A percentile compares a stretch with the other conserved stretches of the same genome.
phyloP scores from a whole-genome alignment of 2,113 vertebrate genomes.

The Phylloscopus trochiloides region DNA sequence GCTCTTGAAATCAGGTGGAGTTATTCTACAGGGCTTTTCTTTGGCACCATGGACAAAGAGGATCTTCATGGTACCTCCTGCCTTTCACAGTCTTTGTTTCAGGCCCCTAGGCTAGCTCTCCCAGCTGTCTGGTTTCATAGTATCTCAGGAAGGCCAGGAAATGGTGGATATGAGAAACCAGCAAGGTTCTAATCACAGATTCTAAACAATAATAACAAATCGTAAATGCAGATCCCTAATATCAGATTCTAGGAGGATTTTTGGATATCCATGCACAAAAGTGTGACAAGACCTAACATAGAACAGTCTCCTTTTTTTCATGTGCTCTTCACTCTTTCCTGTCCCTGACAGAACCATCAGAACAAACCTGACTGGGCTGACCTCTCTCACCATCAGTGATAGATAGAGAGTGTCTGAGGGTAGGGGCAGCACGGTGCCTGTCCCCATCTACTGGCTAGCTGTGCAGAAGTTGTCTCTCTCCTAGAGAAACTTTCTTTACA shows the following conservation, averaged over 20 bases:
- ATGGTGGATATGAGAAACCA: background rate
- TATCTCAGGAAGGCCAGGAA: background rate
- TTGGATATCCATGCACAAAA: background rate
- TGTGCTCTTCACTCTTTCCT: background rate
- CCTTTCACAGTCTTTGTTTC: background rate
- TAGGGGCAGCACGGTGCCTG: background rate
- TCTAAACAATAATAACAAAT: background rate
- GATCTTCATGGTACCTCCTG: background rate
- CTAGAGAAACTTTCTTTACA: background rate
- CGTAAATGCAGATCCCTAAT: background rate
- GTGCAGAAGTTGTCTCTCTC: background rate
- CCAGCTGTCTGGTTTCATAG: background rate
- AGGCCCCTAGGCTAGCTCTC: background rate
- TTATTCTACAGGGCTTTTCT: background rate
- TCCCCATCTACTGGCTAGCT: background rate
- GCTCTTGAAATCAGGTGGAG: background rate
- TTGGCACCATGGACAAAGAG: fast-evolving
- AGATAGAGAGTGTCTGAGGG: background rate
- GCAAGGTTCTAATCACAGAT: background rate
- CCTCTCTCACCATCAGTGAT: background rate
- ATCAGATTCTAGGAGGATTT: background rate
- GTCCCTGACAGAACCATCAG: fast-evolving
- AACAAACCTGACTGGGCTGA: background rate
- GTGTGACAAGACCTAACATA: background rate
- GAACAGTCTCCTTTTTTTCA: background rate